Percentiles rank a stretch among this genome's conserved stretches.
phyloP scores from a whole-genome alignment of 2,113 vertebrate genomes.

The Meleagris gallopavo region DNA sequence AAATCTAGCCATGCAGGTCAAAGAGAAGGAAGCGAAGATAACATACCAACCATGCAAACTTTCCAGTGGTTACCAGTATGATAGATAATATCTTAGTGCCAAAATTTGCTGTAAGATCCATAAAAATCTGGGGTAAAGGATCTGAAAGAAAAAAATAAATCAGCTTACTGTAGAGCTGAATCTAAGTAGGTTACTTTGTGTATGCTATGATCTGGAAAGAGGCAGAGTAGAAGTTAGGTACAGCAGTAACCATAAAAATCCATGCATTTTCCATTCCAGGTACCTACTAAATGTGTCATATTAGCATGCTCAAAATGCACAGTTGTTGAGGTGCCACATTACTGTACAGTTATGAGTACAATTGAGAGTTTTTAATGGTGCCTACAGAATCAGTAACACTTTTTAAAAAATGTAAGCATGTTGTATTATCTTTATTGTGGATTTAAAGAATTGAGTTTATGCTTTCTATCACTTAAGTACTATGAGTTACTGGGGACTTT shows the following conservation, averaged over 20 bases:
- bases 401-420: not conserved
- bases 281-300: not conserved
- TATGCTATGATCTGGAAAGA: not conserved
- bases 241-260: not conserved
- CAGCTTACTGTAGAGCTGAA: not conserved
- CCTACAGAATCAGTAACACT: not conserved
- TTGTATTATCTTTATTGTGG: conserved; percentile 23
- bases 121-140: not conserved
- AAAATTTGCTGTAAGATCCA: not conserved
- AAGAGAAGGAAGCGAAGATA: not conserved
- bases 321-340: not conserved
- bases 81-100: not conserved
- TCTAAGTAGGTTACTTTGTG: conserved; percentile 2
- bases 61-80: not conserved
- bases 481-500: conserved; percentile 35
- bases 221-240: not conserved
- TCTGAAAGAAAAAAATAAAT: not conserved
- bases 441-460: conserved; percentile 29
- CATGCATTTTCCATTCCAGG: not conserved
- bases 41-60: not conserved
- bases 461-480: conserved; percentile 36
- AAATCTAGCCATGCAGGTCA: not conserved
- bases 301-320: not conserved
- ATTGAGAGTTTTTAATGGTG: not conserved
- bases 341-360: not conserved